A percentile compares a stretch with the other conserved stretches of the same genome.
These are phyloP conservation scores for Odontesthes bonariensis DNA, from an alignment of 2,113 vertebrate genomes.

Conservation along the genomic window DNA sequence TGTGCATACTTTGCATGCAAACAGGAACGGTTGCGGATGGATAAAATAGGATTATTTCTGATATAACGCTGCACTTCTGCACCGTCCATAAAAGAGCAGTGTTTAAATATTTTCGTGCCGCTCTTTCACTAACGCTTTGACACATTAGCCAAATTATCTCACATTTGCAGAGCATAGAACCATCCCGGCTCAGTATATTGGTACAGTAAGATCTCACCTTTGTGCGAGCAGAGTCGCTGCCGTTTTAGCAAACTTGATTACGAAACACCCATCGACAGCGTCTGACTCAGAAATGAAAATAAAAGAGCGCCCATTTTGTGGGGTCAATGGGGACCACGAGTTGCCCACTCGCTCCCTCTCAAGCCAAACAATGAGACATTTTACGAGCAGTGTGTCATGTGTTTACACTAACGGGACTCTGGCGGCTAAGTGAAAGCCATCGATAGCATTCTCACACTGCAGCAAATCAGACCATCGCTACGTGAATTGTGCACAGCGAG, in stretches of 20 bases:
- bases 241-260: slow-evolving; percentile 70
- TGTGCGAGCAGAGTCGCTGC: slow-evolving; percentile 44
- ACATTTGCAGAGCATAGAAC: slow-evolving; percentile 47
- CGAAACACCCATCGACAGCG: slow-evolving; percentile 57
- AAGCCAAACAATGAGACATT: slow-evolving; percentile 74
- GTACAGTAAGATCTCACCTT: slow-evolving; percentile 56
- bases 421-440: slow-evolving; percentile 56
- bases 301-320: slow-evolving; percentile 49
- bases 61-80: slow-evolving; percentile 44
- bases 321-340: slow-evolving; percentile 64
- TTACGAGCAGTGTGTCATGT: slow-evolving; percentile 68
- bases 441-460: slow-evolving; percentile 64
- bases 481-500: slow-evolving; percentile 60
- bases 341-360: slow-evolving; percentile 65
- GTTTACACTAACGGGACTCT: slow-evolving; percentile 66
- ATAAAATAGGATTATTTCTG: slow-evolving; percentile 59
- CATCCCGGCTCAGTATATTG: slow-evolving; percentile 41
- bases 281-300: slow-evolving; percentile 67
- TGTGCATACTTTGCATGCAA: slow-evolving; percentile 46
- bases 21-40: slow-evolving; percentile 38
- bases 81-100: slow-evolving; percentile 24
- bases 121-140: slow-evolving; percentile 35
- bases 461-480: slow-evolving; percentile 56
- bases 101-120: slow-evolving; percentile 50
- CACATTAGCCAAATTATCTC: slow-evolving; percentile 62